Base-by-base conservation (phyloP, 2,888 invertebrate genomes). In the Isoperla grammatica region DNA sequence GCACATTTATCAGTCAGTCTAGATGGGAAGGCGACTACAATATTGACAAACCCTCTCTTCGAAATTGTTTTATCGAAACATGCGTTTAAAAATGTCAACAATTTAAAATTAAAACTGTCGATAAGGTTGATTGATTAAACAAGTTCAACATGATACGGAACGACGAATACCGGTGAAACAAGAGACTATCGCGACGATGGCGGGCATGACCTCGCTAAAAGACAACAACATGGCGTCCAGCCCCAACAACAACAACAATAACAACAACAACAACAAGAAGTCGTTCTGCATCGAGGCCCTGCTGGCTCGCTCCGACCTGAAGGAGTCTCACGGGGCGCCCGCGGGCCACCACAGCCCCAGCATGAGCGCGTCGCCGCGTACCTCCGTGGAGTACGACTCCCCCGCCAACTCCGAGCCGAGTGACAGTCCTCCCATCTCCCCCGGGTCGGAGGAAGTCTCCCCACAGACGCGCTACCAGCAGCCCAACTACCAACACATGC, bases 201-300 rank as follows among this genome's bases (percentile, higher is more conserved):
- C n/a, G n/a, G n/a, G n/a, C n/a, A n/a, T n/a, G n/a, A n/a, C n/a
- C n/a, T n/a, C n/a, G n/a, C n/a, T n/a, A n/a, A n/a, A n/a, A 29
- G 46, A 46, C 19, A 35, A 22, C 22, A 49, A 15, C 22, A 60
- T 57, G 56, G 48, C 59, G 19, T 55, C 37, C 19, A 40, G 29
- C 29, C 29, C 29, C 8, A 29, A 8, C 56, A 22, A 56, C 59
- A n/a, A 19, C 55, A 17, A 42, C 54, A 23, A 8, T 17, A 53
- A 57, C 29, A 49, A 42, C 50, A 61, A 37, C 56, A 61, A 56
- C 40, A 58, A 57, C 19, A 86, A 86, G 66, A 88, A 89, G 56
- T 92, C 93, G 0, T 95, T 95, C 71, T 92, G 94, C 71, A 95
- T 95, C 66, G 95, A 95, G 70, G 93, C 94, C 0, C 74, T 95